A percentile compares a stretch with the other conserved stretches of the same genome.
Conservation (phyloP, 2,888 invertebrate species). For the Nowickia ferox region DNA sequence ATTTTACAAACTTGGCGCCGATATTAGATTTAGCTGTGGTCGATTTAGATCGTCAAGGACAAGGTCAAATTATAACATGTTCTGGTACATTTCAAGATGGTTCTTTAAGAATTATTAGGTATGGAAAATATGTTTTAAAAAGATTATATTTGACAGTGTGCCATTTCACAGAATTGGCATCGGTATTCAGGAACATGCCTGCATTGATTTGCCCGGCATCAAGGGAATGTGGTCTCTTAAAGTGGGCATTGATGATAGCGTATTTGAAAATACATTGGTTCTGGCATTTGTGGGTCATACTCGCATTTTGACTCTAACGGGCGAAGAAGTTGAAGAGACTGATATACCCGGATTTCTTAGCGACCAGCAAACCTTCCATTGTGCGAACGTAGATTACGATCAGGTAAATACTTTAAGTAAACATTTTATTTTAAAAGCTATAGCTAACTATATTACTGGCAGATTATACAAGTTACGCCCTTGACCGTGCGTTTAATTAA, state of each 20-base stretch:
- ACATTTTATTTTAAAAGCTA: neutral
- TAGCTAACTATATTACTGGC: neutral
- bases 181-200: slow-evolving; percentile 98
- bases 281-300: slow-evolving; percentile 99
- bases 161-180: slow-evolving; percentile 92
- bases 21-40: slow-evolving; percentile 99
- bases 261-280: slow-evolving; percentile 94
- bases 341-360: slow-evolving; percentile 95
- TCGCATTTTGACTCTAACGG: slow-evolving; percentile 93
- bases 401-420: slow-evolving; percentile 85
- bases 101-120: slow-evolving; percentile 93
- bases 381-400: slow-evolving; percentile 93
- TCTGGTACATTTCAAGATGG: slow-evolving; percentile 99
- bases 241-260: slow-evolving; percentile 86
- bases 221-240: slow-evolving; percentile 99
- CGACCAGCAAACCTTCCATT: slow-evolving; percentile 96
- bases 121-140: slow-evolving; percentile 17
- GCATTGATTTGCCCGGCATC: slow-evolving; percentile 97
- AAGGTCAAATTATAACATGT: slow-evolving; percentile 98
- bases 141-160: neutral
- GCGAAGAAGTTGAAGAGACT: slow-evolving; percentile 99
- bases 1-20: slow-evolving; percentile 98
- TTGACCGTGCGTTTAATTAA: slow-evolving; percentile 89
- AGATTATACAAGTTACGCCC: slow-evolving; percentile 89
- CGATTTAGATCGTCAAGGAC: slow-evolving; percentile 97